phyloP scores from a whole-genome alignment of 2,888 invertebrate species.

The Psococerastis gibbosa region DNA sequence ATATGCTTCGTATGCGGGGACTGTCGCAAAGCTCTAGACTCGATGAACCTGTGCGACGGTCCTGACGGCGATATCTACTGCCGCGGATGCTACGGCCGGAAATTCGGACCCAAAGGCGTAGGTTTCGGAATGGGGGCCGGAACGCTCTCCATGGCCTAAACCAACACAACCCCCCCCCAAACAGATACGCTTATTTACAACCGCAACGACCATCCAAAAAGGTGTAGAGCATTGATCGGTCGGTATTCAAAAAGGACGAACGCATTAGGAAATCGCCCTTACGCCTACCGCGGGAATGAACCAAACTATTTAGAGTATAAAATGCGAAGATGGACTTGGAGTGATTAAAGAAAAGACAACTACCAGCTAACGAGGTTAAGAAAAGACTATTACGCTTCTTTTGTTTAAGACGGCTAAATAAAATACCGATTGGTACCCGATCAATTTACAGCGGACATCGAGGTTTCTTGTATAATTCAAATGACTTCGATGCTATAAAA shows the following conservation, averaged over 20 bases:
- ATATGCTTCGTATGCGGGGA: conserved; percentile 83
- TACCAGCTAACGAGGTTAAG: not conserved
- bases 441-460: not conserved
- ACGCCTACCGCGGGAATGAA: conserved; percentile 4
- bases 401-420: not conserved
- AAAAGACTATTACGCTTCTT: not conserved
- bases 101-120: conserved; percentile 74
- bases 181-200: not conserved
- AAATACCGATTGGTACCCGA: not conserved
- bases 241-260: not conserved
- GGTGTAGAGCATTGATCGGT: too few relatives aligned
- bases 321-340: not conserved
- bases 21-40: conserved; percentile 73
- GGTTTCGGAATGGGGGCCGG: conserved; percentile 86
- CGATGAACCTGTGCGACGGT: conserved; percentile 76
- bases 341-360: not conserved
- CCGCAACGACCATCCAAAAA: too few relatives aligned
- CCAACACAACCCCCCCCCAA: not conserved
- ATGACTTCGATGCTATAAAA: conserved; percentile 6
- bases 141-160: conserved; percentile 69
- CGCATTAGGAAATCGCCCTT: not conserved
- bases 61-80: conserved; percentile 90
- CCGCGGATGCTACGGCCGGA: conserved; percentile 70
- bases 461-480: conserved; percentile 10
- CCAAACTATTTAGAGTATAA: not conserved